A percentile compares a stretch with the other conserved stretches of the same genome.
These are phyloP conservation scores for Salpingus planirostris DNA, from an alignment of 2,888 invertebrate species.

Conservation along the genomic window DNA sequence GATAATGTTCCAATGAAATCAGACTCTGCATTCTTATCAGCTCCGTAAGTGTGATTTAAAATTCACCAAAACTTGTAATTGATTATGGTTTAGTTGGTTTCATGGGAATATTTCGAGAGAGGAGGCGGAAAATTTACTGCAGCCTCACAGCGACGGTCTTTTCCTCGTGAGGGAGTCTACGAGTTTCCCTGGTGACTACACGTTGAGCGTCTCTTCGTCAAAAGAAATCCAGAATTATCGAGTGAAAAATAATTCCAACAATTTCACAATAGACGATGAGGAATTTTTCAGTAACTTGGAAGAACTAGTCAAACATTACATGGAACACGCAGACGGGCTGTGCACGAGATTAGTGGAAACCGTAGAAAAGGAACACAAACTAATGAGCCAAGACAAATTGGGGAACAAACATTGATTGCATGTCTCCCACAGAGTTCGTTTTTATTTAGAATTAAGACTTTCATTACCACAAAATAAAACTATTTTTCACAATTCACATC, in stretches of 20 bases:
- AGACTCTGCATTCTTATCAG: slow-evolving; percentile 70
- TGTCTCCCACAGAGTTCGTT: too few relatives aligned
- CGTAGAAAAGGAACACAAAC: slow-evolving; percentile 75
- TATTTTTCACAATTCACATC: too few relatives aligned
- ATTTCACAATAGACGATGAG: slow-evolving; percentile 96
- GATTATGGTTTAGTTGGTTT: slow-evolving; percentile 91
- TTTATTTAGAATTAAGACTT: too few relatives aligned
- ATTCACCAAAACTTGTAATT: too few relatives aligned
- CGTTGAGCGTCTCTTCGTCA: slow-evolving; percentile 90
- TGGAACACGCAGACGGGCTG: slow-evolving; percentile 94
- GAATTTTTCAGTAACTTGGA: slow-evolving; percentile 94
- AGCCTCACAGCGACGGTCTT: slow-evolving; percentile 81
- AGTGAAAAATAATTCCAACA: slow-evolving; percentile 34
- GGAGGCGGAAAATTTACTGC: slow-evolving; percentile 83
- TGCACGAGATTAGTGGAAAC: slow-evolving; percentile 88
- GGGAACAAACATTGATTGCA: too few relatives aligned
- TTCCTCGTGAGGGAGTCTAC: slow-evolving; percentile 97
- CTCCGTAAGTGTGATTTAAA: slow-evolving; percentile 71
- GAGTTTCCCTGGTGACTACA: slow-evolving; percentile 98
- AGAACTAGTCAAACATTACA: slow-evolving; percentile 85
- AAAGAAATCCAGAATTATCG: slow-evolving; percentile 90
- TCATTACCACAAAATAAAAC: too few relatives aligned
- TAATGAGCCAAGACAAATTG: too few relatives aligned
- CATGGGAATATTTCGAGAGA: slow-evolving; percentile 97
- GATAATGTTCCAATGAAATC: slow-evolving; percentile 46